These are phyloP conservation scores for Melitaea cinxia DNA, from an alignment of 1,140 invertebrate species.

Conservation along the genomic window DNA sequence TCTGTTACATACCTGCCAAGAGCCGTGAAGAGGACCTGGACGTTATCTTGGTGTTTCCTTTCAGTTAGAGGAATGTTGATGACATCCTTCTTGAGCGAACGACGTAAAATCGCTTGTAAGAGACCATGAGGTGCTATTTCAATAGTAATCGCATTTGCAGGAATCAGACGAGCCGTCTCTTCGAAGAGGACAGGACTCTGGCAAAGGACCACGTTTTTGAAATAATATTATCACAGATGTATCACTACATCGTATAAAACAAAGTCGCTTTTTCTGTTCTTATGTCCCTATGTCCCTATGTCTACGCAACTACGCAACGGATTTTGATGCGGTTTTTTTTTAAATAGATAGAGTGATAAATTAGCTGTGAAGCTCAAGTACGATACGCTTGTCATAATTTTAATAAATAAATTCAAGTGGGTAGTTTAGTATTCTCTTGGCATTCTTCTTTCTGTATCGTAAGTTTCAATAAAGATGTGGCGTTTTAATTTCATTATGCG, in stretches of 20 bases:
- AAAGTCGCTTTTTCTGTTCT: too few relatives aligned
- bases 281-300: too few relatives aligned
- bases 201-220: conserved; percentile 21
- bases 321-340: too few relatives aligned
- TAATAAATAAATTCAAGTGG: too few relatives aligned
- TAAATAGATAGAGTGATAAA: too few relatives aligned
- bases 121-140: conserved; percentile 93
- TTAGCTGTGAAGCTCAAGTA: too few relatives aligned
- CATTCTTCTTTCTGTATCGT: too few relatives aligned
- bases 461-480: neutral
- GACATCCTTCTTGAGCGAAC: conserved; percentile 83
- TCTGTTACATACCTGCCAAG: conserved; percentile 86
- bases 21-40: conserved; percentile 85
- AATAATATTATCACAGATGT: too few relatives aligned
- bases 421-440: too few relatives aligned
- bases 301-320: too few relatives aligned
- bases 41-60: conserved; percentile 87
- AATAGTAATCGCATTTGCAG: conserved; percentile 89
- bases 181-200: conserved; percentile 92
- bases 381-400: too few relatives aligned
- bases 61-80: conserved; percentile 91
- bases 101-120: conserved; percentile 86
- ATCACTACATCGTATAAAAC: too few relatives aligned
- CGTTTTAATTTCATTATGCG: neutral
- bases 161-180: conserved; percentile 89